Percentiles rank a stretch among this genome's conserved stretches.
These are phyloP conservation scores for Sinocyclocheilus anophthalmus DNA, from an alignment of 2,113 vertebrate genomes.

Conservation along the genomic window DNA sequence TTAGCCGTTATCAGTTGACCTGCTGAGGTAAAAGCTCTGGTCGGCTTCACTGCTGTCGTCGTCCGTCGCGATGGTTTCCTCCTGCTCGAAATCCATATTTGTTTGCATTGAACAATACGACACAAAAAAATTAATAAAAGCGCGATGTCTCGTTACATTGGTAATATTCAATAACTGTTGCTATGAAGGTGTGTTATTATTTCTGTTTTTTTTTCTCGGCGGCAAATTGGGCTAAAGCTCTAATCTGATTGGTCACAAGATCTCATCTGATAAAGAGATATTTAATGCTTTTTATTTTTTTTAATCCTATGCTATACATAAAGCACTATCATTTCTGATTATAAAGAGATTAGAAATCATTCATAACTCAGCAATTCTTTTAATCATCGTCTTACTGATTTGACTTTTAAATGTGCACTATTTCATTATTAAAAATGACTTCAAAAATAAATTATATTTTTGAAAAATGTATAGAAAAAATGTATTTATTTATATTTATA, in stretches of 20 bases:
- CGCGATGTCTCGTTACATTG: neutral
- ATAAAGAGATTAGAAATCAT: neutral
- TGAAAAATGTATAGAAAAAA: too few species aligned
- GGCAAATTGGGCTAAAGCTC: neutral
- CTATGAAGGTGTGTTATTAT: neutral
- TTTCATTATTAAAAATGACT: neutral
- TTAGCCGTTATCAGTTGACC: constrained; percentile 2
- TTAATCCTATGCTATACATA: neutral
- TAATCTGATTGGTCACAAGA: constrained; percentile 19
- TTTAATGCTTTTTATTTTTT: neutral
- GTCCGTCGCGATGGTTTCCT: constrained; percentile 37
- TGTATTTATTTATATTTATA: too few species aligned
- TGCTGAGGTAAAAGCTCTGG: constrained; percentile 46
- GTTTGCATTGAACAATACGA: constrained; percentile 8
- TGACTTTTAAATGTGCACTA: neutral
- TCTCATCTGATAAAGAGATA: too few species aligned
- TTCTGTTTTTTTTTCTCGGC: neutral
- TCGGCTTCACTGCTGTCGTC: constrained; percentile 47
- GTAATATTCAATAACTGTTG: too few species aligned
- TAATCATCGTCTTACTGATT: neutral
- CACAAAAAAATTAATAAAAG: neutral
- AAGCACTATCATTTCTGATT: neutral
- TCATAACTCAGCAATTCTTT: neutral
- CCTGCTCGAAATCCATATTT: neutral
- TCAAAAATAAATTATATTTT: too few species aligned